A percentile compares a stretch with the other conserved stretches of the same genome.
Evolutionary conservation across 2,113 vertebrate genomes (phyloP).

Genomic region (Caloenas nicobarica): DNA sequence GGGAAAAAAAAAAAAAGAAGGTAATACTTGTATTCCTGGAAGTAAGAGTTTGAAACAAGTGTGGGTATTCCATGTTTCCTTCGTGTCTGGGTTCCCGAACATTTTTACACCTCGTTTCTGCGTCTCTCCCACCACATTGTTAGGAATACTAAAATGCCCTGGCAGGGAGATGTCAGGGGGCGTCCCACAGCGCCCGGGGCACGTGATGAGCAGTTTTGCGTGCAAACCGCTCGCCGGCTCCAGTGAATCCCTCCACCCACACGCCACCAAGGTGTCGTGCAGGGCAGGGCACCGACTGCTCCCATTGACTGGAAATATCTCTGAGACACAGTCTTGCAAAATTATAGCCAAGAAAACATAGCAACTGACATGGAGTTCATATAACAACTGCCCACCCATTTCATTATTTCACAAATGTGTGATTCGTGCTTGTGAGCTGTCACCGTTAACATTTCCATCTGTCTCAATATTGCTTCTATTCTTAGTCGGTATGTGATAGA

Average conservation of each 20-base stretch:
- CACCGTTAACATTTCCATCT: constrained; percentile 73
- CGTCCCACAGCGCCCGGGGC: neutral
- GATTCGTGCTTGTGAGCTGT: constrained; percentile 73
- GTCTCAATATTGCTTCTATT: constrained; percentile 74
- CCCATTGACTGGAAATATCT: constrained; percentile 58
- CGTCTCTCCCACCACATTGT: neutral
- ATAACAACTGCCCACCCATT: constrained; percentile 73
- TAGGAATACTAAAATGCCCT: neutral
- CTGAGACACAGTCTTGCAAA: constrained; percentile 44
- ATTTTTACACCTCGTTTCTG: neutral
- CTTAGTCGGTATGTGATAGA: constrained; percentile 63
- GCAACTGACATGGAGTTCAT: constrained; percentile 53
- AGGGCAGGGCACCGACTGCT: constrained; percentile 2
- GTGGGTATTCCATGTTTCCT: neutral
- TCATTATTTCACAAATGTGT: constrained; percentile 73
- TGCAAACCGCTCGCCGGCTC: neutral
- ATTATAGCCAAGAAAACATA: constrained; percentile 54
- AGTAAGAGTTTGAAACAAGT: neutral
- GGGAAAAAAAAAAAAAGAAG: neutral
- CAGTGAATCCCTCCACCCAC: constrained; percentile 48
- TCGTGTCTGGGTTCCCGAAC: neutral
- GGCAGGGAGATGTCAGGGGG: neutral
- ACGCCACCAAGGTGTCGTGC: neutral
- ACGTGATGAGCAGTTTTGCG: neutral
- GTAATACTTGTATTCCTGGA: neutral